Conservation (phyloP, 2,797 vertebrate species). For the Siniperca obscura region DNA sequence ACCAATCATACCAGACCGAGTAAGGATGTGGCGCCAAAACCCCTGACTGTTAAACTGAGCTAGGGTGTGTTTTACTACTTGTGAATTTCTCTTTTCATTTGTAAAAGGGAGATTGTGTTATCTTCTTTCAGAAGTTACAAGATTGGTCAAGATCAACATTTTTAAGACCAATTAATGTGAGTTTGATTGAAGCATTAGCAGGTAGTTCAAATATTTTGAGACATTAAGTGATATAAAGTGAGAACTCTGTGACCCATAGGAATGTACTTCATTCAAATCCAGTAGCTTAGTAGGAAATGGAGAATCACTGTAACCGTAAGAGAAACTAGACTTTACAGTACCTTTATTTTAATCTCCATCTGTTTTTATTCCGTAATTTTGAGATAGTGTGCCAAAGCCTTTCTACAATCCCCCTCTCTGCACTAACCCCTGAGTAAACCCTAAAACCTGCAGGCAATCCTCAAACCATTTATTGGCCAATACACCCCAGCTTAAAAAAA, state of each 20-base stretch:
- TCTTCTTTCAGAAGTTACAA: not conserved
- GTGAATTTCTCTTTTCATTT: not conserved
- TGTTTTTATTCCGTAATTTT: slow-evolving; percentile 48
- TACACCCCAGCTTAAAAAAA: slow-evolving; percentile 43
- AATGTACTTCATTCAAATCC: not conserved
- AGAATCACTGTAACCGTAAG: not conserved
- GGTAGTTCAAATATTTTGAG: not conserved
- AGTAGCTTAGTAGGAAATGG: slow-evolving; percentile 26
- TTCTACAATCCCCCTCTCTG: slow-evolving; percentile 46
- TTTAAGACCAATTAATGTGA: slow-evolving; percentile 7
- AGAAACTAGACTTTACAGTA: slow-evolving; percentile 33
- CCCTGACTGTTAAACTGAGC: not conserved
- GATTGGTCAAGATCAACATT: not conserved
- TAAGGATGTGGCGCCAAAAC: not conserved
- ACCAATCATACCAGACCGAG: not conserved
- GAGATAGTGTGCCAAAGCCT: slow-evolving; percentile 47
- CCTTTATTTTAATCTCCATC: slow-evolving; percentile 46
- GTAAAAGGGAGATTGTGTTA: not conserved
- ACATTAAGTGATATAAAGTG: not conserved
- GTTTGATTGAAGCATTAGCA: not conserved
- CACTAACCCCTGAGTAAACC: slow-evolving; percentile 59
- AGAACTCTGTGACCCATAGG: not conserved
- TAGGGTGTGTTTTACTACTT: not conserved
- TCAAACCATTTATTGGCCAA: slow-evolving; percentile 60
- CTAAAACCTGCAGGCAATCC: slow-evolving; percentile 51